Conservation (phyloP, 2,113 vertebrate species). For the Peromyscus leucopus region DNA sequence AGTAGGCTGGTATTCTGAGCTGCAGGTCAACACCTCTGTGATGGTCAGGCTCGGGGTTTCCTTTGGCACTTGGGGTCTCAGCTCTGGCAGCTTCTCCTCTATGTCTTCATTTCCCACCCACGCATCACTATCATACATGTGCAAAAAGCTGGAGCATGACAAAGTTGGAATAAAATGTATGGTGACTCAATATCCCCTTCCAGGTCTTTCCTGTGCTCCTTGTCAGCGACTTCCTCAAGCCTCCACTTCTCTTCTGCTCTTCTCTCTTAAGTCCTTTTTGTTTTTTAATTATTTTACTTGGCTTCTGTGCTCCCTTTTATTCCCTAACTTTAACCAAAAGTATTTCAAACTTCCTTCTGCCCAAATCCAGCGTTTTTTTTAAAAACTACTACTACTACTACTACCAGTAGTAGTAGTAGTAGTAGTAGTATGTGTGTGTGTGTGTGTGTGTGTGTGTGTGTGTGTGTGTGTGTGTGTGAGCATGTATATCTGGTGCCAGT, state of each 20-base stretch:
- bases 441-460: no score
- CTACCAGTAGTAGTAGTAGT: no score
- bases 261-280: neutral
- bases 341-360: neutral
- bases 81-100: neutral
- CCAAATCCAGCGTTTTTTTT: neutral
- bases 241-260: accelerated
- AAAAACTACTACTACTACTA: no score
- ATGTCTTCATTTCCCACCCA: neutral
- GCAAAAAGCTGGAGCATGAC: neutral
- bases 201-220: neutral
- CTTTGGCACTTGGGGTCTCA: neutral
- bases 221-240: neutral
- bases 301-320: neutral
- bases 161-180: neutral
- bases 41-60: neutral
- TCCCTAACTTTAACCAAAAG: neutral
- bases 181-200: neutral
- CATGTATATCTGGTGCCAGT: neutral
- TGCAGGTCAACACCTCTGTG: accelerated
- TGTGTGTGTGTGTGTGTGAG: no score
- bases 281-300: neutral
- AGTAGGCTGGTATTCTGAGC: neutral
- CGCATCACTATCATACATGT: neutral
- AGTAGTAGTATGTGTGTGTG: no score